Conservation (phyloP, 2,797 vertebrate species). For the Craterocephalus amniculus region DNA sequence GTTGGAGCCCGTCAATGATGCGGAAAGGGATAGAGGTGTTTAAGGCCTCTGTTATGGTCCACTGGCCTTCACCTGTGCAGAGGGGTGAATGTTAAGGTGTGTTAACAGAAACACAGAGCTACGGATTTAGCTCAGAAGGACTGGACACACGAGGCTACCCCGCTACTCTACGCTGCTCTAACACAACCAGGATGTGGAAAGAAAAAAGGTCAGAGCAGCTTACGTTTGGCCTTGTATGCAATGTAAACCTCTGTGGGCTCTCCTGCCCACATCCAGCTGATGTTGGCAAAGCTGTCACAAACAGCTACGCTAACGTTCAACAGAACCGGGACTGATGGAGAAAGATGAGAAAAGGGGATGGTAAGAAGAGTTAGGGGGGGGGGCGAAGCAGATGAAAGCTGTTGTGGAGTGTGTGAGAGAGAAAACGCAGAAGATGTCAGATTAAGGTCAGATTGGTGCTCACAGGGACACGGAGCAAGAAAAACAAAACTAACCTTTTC, state of each 20-base stretch:
- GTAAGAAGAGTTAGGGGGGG: too few species aligned
- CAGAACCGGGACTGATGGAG: conserved; percentile 56
- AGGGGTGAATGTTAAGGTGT: conserved; percentile 47
- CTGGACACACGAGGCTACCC: conserved; percentile 6
- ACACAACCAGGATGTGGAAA: conserved; percentile 2
- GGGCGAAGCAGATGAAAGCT: conserved; percentile 41
- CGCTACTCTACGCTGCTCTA: conserved; percentile 12
- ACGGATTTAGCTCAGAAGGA: conserved; percentile 12
- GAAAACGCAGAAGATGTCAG: background rate
- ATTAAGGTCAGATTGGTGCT: background rate
- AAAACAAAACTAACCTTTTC: conserved; percentile 25
- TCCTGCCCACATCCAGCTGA: conserved; percentile 78
- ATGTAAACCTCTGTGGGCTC: conserved; percentile 72
- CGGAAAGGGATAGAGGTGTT: conserved; percentile 88
- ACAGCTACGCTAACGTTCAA: conserved; percentile 77
- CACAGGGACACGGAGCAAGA: conserved; percentile 6
- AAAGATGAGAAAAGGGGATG: conserved; percentile 33
- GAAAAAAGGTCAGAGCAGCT: conserved; percentile 47
- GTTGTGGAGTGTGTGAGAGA: background rate
- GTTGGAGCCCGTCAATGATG: conserved; percentile 87
- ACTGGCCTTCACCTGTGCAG: conserved; percentile 86
- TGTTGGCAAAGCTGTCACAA: conserved; percentile 80
- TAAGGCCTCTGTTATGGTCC: conserved; percentile 87
- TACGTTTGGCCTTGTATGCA: conserved; percentile 78
- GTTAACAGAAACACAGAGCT: conserved; percentile 39